These are phyloP conservation scores for Chaenodraco wilsoni DNA, from an alignment of 2,797 vertebrate genomes.

Conservation along the genomic window DNA sequence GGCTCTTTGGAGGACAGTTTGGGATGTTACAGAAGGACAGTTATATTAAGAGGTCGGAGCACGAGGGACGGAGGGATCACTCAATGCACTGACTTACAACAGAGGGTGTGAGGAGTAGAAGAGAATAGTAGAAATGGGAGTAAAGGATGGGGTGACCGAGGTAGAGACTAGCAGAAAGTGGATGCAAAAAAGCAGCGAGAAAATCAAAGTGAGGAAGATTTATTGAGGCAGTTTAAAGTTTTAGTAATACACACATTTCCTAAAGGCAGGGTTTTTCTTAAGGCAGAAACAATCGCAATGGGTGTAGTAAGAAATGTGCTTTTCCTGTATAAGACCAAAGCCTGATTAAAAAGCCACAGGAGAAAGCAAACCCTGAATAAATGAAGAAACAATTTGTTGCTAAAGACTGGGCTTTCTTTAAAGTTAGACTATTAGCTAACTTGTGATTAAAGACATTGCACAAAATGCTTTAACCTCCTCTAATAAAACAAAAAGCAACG, in stretches of 20 bases:
- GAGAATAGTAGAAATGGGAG: slow-evolving; percentile 2
- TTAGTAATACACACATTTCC: slow-evolving; percentile 54
- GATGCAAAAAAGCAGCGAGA: slow-evolving; percentile 13
- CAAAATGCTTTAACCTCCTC: background rate
- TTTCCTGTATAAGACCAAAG: slow-evolving; percentile 17
- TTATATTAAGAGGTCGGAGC: slow-evolving; percentile 39
- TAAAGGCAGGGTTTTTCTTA: slow-evolving; percentile 14
- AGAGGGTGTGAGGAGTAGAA: slow-evolving; percentile 27
- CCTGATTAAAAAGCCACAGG: slow-evolving; percentile 30
- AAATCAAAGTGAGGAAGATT: slow-evolving; percentile 24
- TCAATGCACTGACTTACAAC: slow-evolving; percentile 21
- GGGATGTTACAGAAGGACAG: slow-evolving; percentile 46
- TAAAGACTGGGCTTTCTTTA: background rate
- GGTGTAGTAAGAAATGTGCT: background rate
- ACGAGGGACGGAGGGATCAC: slow-evolving; percentile 20
- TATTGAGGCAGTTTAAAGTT: slow-evolving; percentile 39
- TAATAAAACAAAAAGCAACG: slow-evolving; percentile 1
- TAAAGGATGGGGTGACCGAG: background rate
- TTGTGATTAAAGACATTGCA: slow-evolving; percentile 6
- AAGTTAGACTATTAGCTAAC: background rate
- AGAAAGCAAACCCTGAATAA: slow-evolving; percentile 22
- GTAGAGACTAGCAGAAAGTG: slow-evolving; percentile 11
- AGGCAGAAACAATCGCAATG: slow-evolving; percentile 30
- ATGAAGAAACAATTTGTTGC: slow-evolving; percentile 10
- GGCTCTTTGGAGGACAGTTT: slow-evolving; percentile 49